Conservation (phyloP, 2,888 invertebrate species). For the Himalopsyche kuldschensis region DNA sequence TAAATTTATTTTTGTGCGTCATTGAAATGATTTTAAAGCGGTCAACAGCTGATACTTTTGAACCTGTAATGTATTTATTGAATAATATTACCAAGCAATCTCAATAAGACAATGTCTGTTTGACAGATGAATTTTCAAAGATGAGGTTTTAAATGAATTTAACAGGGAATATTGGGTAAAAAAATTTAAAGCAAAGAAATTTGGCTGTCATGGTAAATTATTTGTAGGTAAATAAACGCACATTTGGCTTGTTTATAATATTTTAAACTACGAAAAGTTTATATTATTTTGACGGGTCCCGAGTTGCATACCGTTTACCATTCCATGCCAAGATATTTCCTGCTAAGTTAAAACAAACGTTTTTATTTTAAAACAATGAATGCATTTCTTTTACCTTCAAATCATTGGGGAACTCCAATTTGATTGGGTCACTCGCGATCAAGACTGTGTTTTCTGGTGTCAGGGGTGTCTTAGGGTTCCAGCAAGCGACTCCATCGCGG, state of each 20-base stretch:
- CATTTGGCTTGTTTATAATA: no score
- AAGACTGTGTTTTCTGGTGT: constrained; percentile 67
- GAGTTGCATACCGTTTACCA: no score
- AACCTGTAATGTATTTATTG: neutral
- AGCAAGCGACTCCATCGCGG: constrained; percentile 77
- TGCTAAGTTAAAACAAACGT: neutral
- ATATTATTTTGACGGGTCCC: no score
- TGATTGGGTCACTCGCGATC: constrained; percentile 67
- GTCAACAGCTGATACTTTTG: neutral
- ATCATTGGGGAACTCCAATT: constrained; percentile 78
- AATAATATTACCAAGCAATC: neutral
- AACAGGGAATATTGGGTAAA: no score
- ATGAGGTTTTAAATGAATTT: no score
- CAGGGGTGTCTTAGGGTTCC: constrained; percentile 72
- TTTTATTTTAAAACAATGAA: neutral
- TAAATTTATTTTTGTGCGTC: neutral
- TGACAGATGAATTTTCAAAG: no score
- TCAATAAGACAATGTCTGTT: neutral
- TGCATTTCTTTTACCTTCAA: constrained; percentile 58
- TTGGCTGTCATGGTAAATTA: no score
- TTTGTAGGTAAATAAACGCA: no score
- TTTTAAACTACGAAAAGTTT: no score
- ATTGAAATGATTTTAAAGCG: no score
- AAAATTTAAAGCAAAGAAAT: no score
- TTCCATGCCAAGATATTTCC: no score